Percentiles rank a stretch among this genome's conserved stretches.
These are phyloP conservation scores for Tachyglossus aculeatus DNA, from an alignment of 2,797 vertebrate species.

Conservation along the genomic window DNA sequence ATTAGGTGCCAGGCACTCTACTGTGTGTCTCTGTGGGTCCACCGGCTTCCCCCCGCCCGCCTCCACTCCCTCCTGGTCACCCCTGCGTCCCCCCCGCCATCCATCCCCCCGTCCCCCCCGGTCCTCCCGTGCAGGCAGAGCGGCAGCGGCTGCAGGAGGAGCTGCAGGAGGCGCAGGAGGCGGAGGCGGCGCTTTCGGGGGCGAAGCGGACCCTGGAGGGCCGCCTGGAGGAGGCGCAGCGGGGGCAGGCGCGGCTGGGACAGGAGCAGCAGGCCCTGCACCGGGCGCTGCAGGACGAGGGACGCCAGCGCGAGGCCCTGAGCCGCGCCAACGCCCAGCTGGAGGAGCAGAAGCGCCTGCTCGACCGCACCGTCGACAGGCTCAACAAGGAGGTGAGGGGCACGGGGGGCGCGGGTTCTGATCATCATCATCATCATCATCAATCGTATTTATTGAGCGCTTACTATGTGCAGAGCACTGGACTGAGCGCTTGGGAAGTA, in stretches of 20 bases:
- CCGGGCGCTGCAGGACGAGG: slow-evolving; percentile 82
- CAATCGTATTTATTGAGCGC: too few relatives aligned
- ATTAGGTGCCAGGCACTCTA: too few relatives aligned
- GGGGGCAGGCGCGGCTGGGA: slow-evolving; percentile 70
- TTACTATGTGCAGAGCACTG: too few relatives aligned
- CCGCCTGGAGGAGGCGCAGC: slow-evolving; percentile 85
- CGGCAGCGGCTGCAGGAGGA: slow-evolving; percentile 80
- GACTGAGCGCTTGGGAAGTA: too few relatives aligned
- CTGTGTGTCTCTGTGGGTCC: too few relatives aligned
- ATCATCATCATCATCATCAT: background rate
- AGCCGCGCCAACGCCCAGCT: slow-evolving; percentile 83
- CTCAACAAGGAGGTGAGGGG: slow-evolving; percentile 87
- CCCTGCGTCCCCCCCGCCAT: rapidly evolving
- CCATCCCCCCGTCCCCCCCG: background rate
- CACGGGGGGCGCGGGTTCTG: rapidly evolving
- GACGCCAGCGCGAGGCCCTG: slow-evolving; percentile 84
- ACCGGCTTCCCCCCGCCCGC: too few relatives aligned
- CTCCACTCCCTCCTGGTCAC: too few relatives aligned
- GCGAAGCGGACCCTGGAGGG: slow-evolving; percentile 81
- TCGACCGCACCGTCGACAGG: slow-evolving; percentile 86
- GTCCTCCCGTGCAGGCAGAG: slow-evolving; percentile 44
- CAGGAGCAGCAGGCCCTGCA: slow-evolving; percentile 86
- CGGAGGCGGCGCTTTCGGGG: slow-evolving; percentile 80
- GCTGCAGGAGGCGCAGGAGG: slow-evolving; percentile 64
- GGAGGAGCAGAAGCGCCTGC: slow-evolving; percentile 90